Evolutionary conservation across 2,888 invertebrate species (phyloP), one percentile per base, ranked within the genome.

Genomic region (Epistrophella euchroma): DNA sequence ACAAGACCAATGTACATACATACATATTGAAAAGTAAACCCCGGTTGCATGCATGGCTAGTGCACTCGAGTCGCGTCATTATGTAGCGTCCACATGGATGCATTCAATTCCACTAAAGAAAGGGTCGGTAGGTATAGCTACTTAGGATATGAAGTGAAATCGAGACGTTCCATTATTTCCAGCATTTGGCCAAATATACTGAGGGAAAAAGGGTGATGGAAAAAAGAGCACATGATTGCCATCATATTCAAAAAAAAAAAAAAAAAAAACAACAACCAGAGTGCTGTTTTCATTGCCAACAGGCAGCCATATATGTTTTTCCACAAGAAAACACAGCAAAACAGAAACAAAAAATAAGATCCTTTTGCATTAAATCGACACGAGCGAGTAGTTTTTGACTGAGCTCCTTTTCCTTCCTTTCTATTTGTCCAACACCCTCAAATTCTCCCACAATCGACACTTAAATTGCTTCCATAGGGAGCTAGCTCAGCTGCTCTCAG

Each of bases 321-420:
- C 45, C 66, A 80, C 58, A 72, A 80, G 58, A 64, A 40, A 73
- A 25, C 68, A 47, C 60, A 62, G 3, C 17, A 37, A 37, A 35
- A 35, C n/a, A 52, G 43, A 50, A 4, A 19, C 52, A 40, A 47
- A 56, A 43, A 64, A 25, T 3, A 7, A 73, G 55, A 81, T 76
- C 76, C 81, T 85, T 85, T 81, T 81, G 85, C 81, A 81, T 85
- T 85, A 73, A 85, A 77, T 85, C 85, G 81, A 81, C 85, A 85
- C 85, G 76, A 81, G 76, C 80, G 76, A 81, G 60, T 85, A 85
- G 84, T 60, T 85, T 76, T 72, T 60, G 70, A 70, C 56, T 79
- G 56, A 25, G 32, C 19, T 64, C 13, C 22, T 45, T n/a, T 64
- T 64, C 28, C n/a, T 45, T 64, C 37, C 64, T 43, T 52, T 71